Evolutionary conservation across 2,888 invertebrate genomes (phyloP).

Genomic region (Chironomus tentans): DNA sequence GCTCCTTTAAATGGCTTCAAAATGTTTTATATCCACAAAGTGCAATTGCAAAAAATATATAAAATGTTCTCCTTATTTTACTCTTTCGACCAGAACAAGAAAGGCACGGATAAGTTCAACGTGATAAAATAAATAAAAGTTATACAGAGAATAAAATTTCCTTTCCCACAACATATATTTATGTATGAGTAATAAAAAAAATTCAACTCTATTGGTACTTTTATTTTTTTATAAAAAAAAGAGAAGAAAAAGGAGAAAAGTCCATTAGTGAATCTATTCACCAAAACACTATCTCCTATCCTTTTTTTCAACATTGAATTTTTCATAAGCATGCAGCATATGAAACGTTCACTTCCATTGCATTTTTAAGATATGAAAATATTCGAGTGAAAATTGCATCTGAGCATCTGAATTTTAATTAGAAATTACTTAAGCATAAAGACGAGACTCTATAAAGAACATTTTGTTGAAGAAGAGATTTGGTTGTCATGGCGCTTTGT

Average conservation of each 20-base stretch:
- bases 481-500: not conserved
- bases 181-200: too few species aligned
- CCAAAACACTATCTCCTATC: too few species aligned
- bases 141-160: not conserved
- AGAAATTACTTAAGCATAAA: not conserved
- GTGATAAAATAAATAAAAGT: conserved; percentile 18
- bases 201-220: not conserved
- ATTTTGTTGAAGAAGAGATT: too few species aligned
- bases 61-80: too few species aligned
- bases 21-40: not conserved
- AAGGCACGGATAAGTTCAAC: not conserved
- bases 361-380: not conserved
- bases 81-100: not conserved
- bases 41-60: too few species aligned
- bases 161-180: not conserved
- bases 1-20: conserved; percentile 1
- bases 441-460: too few species aligned
- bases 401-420: conserved; percentile 5
- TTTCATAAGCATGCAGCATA: not conserved
- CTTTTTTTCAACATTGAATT: not conserved
- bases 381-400: conserved; percentile 8
- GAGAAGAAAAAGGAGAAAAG: not conserved
- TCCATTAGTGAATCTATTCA: too few species aligned
- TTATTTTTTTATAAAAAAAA: not conserved
- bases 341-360: not conserved